Base-by-base conservation (phyloP, 2,888 invertebrate genomes). In the Brachycybe producta region DNA sequence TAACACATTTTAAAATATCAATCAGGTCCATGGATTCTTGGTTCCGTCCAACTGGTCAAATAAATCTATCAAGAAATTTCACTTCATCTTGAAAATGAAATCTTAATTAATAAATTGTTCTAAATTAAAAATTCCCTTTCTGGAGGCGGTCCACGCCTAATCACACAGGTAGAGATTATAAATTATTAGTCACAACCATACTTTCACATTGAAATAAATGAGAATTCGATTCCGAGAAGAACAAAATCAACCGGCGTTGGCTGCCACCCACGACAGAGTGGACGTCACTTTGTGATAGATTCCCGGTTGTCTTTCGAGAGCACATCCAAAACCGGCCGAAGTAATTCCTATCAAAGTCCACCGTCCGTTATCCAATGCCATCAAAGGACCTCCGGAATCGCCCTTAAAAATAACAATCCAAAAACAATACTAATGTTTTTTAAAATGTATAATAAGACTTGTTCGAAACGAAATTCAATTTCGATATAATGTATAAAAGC, bases 311-410 rank as follows among this genome's bases (percentile, higher is more conserved):
- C 82, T 80, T 61, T 84, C 81, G 13, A 84, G 82, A 0, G 84
- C 85, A 62, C 85, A 86, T 41, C 85, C 85, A 64, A 85, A 86
- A 5, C 86, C 86, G 0, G 85, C 85, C 24, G 84, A 84, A 0
- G 83, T 85, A 55, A 86, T 84, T 13, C 86, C 86, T 4, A 78
- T 82, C 11, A 86, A 68, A 51, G 80, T 80, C 74, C 80, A 86
- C 2, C 81, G 71, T 0, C 80, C 83, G 32, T 64, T 62, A 57
- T 81, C 78, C 44, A 78, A 67, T 0, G 84, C 75, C 57, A 84
- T 63, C 23, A 67, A 67, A 0, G 85, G 85, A 0, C 85, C 85
- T 0, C 85, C 85, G 0, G 83, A 84, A 62, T 84, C 85, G 11
- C 85, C 82, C 68, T 81, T 67, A 5, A 35, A 13, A 13, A 43